These are phyloP conservation scores for Ictidomys tridecemlineatus DNA, from an alignment of 2,113 vertebrate species.

Conservation along the genomic window DNA sequence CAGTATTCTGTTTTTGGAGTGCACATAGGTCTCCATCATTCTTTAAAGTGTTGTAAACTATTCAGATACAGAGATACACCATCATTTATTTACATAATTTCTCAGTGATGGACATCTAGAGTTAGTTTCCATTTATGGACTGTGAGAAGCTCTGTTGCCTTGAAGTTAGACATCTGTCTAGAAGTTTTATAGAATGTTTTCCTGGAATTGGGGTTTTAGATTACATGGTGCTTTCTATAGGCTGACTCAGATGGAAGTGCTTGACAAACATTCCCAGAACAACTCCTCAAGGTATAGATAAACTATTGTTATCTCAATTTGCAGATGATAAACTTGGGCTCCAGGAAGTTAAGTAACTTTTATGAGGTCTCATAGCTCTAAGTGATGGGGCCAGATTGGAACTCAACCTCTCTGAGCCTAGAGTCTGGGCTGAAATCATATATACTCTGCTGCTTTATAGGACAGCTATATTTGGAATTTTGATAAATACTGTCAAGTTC, in stretches of 20 bases:
- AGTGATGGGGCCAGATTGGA: background rate
- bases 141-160: background rate
- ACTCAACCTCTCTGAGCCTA: background rate
- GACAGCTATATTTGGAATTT: background rate
- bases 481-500: background rate
- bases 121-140: background rate
- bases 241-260: background rate
- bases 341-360: background rate
- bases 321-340: background rate
- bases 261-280: slow-evolving; percentile 28
- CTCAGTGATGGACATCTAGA: background rate
- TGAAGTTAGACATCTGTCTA: background rate
- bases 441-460: background rate
- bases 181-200: background rate
- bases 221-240: background rate
- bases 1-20: background rate
- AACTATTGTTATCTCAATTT: background rate
- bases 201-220: background rate
- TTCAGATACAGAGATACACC: background rate
- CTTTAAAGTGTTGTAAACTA: slow-evolving; percentile 6
- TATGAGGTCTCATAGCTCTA: background rate
- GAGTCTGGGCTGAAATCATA: background rate
- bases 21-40: background rate
- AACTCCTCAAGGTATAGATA: background rate
- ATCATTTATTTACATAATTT: slow-evolving; percentile 38